A percentile compares a stretch with the other conserved stretches of the same genome.
These are phyloP conservation scores for Drosophila nigrodunni DNA, from an alignment of 1,140 invertebrate genomes.

Conservation along the genomic window DNA sequence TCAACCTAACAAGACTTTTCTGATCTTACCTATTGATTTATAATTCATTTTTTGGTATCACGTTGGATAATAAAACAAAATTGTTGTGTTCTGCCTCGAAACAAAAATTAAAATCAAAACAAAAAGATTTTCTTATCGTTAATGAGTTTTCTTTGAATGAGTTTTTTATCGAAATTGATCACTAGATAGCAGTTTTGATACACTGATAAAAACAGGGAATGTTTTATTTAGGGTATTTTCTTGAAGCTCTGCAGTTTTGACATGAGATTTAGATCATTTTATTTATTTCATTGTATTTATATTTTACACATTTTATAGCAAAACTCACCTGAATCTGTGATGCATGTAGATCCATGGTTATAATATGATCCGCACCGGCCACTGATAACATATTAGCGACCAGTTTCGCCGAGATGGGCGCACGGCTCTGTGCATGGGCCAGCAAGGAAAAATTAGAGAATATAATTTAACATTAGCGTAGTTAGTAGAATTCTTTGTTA, in stretches of 20 bases:
- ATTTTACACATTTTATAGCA: neutral
- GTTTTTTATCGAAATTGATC: constrained; percentile 6
- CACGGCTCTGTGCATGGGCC: constrained; percentile 91
- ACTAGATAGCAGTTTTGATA: no score
- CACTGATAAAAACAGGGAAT: constrained; percentile 1
- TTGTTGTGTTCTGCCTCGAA: constrained; percentile 27
- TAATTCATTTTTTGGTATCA: constrained; percentile 2
- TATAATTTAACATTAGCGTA: constrained; percentile 67
- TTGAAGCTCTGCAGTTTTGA: no score
- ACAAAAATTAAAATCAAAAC: neutral
- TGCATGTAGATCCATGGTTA: constrained; percentile 99
- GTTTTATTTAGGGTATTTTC: neutral
- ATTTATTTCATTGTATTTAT: neutral
- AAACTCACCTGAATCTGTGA: constrained; percentile 95
- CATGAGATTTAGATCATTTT: no score
- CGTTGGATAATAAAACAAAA: constrained; percentile 33
- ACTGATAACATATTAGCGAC: constrained; percentile 99
- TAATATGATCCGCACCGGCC: constrained; percentile 99
- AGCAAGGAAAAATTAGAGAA: constrained; percentile 63
- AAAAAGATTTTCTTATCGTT: constrained; percentile 25
- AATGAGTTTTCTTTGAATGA: constrained; percentile 16
- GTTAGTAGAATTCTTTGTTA: constrained; percentile 49
- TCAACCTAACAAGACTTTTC: neutral
- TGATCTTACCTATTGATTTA: neutral
- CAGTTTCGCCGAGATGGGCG: constrained; percentile 99